Evolutionary conservation across 2,113 vertebrate species (phyloP).

Genomic region (Neotragus moschatus): DNA sequence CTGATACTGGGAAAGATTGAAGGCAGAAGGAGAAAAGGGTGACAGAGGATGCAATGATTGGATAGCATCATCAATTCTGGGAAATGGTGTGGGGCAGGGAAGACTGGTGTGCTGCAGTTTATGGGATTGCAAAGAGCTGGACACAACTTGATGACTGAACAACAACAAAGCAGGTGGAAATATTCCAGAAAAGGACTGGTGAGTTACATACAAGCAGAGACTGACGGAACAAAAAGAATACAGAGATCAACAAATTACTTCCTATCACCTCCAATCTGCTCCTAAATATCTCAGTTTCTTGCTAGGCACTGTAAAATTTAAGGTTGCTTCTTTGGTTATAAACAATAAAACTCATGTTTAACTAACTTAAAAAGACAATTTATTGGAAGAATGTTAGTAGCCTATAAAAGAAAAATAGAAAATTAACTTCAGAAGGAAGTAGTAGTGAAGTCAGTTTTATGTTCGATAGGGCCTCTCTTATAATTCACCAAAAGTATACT

Average conservation of each 20-base stretch:
- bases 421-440: background rate
- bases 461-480: background rate
- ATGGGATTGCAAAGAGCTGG: background rate
- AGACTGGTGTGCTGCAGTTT: background rate
- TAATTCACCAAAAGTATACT: background rate
- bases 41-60: background rate
- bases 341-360: background rate
- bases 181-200: background rate
- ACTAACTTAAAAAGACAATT: background rate
- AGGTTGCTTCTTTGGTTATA: background rate
- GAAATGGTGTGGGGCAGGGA: background rate
- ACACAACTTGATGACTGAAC: fast-evolving
- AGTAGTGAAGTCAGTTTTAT: background rate
- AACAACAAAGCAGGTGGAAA: background rate
- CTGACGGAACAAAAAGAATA: background rate
- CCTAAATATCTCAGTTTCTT: background rate
- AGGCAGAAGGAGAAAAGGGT: background rate
- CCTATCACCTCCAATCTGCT: background rate
- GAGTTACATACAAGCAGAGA: background rate
- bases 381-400: background rate
- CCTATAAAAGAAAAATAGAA: background rate
- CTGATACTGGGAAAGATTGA: background rate
- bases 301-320: background rate
- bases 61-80: background rate
- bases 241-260: background rate